These are phyloP conservation scores for Acleris literana DNA, from an alignment of 2,888 invertebrate species.

Conservation along the genomic window DNA sequence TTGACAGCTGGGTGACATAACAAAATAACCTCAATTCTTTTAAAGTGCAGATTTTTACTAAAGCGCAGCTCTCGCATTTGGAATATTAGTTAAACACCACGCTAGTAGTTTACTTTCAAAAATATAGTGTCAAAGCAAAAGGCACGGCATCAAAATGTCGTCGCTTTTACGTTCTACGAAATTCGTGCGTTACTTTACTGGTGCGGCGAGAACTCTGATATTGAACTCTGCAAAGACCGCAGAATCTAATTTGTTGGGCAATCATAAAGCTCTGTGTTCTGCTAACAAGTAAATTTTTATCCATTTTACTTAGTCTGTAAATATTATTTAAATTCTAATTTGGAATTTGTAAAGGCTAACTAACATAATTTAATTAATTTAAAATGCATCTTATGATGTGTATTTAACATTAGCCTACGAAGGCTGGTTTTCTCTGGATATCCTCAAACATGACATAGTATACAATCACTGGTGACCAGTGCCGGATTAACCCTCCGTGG, in stretches of 20 bases:
- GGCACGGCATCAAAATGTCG: slow-evolving; percentile 75
- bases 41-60: slow-evolving; percentile 20
- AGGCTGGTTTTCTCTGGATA: too few relatives aligned
- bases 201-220: slow-evolving; percentile 87
- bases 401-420: too few relatives aligned
- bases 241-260: slow-evolving; percentile 82
- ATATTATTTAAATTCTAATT: not conserved
- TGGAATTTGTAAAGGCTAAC: not conserved
- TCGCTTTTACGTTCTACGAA: slow-evolving; percentile 88
- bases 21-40: slow-evolving; percentile 61
- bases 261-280: slow-evolving; percentile 66
- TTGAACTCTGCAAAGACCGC: slow-evolving; percentile 86
- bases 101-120: slow-evolving; percentile 9
- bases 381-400: too few relatives aligned
- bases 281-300: slow-evolving; percentile 65
- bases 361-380: too few relatives aligned
- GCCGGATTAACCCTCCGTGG: too few relatives aligned
- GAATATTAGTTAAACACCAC: slow-evolving; percentile 2
- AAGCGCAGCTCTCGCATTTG: slow-evolving; percentile 1
- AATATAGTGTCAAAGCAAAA: slow-evolving; percentile 37
- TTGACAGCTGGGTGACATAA: slow-evolving; percentile 59
- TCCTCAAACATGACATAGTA: too few relatives aligned
- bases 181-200: slow-evolving; percentile 88
- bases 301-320: too few relatives aligned
- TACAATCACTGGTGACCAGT: too few relatives aligned